Evolutionary conservation across 2,888 invertebrate genomes (phyloP).

Genomic region (Leucophora obtusa): DNA sequence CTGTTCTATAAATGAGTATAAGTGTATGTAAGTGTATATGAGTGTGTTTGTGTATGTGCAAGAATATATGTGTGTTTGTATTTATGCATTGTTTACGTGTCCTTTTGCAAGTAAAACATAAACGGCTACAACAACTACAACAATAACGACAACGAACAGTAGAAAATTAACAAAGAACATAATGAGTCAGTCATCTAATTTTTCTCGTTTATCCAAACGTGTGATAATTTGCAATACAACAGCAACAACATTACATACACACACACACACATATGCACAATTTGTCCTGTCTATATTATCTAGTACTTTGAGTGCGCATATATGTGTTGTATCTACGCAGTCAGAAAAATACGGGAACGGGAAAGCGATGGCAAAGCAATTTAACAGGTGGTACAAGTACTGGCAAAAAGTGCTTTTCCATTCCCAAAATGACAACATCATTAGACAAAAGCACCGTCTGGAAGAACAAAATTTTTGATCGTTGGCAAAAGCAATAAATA

Average conservation of each 20-base stretch:
- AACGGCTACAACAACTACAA: constrained; percentile 33
- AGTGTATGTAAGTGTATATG: not conserved
- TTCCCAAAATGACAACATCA: too few species aligned
- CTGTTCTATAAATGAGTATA: not conserved
- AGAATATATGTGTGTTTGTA: not conserved
- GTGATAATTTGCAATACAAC: constrained; percentile 49
- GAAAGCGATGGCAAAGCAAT: too few species aligned
- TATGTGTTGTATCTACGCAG: constrained; percentile 7
- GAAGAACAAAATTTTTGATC: too few species aligned
- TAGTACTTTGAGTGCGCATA: not conserved
- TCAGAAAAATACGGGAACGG: too few species aligned
- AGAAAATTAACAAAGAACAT: constrained; percentile 40
- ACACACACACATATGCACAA: not conserved
- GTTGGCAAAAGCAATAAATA: too few species aligned
- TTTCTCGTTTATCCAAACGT: constrained; percentile 39
- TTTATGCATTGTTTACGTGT: constrained; percentile 41
- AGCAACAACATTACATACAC: not conserved
- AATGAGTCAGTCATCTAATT: constrained; percentile 52
- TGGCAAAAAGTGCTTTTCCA: too few species aligned
- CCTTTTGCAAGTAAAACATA: constrained; percentile 32
- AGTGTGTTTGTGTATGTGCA: not conserved
- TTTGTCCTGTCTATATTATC: not conserved
- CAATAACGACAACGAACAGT: not conserved
- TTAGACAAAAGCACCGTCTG: too few species aligned
- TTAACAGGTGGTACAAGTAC: too few species aligned